Evolutionary conservation across 2,888 invertebrate genomes (phyloP).

Genomic region (Lochmaea capreae): DNA sequence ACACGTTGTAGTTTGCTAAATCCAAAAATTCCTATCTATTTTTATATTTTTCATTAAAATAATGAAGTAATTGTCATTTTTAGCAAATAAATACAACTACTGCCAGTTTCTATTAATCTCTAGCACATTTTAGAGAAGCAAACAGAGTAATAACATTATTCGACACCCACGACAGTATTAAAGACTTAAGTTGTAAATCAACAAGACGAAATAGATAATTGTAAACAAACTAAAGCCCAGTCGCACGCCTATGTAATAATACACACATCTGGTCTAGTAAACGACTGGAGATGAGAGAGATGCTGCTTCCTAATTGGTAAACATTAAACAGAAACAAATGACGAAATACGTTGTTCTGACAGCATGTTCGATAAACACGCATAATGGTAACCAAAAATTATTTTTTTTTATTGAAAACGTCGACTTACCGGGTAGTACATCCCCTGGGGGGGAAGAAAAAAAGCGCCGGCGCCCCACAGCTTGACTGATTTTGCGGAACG

Average conservation of each 20-base stretch:
- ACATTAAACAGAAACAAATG: slow-evolving; percentile 42
- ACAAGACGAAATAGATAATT: background rate
- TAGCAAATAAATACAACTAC: too few relatives aligned
- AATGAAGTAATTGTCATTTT: too few relatives aligned
- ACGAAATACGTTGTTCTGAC: slow-evolving; percentile 32
- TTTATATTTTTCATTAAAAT: too few relatives aligned
- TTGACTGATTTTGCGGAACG: slow-evolving; percentile 77
- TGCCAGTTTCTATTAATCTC: too few relatives aligned
- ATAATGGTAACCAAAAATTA: background rate
- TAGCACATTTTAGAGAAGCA: too few relatives aligned
- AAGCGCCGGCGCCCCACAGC: slow-evolving; percentile 97
- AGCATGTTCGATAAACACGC: slow-evolving; percentile 30
- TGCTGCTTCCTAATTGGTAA: slow-evolving; percentile 35
- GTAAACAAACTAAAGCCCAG: slow-evolving; percentile 10
- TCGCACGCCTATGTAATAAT: slow-evolving; percentile 17
- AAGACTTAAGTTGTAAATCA: background rate
- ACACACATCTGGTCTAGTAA: slow-evolving; percentile 33
- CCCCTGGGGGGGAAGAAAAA: slow-evolving; percentile 96
- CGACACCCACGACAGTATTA: background rate
- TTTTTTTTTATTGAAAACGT: slow-evolving; percentile 16
- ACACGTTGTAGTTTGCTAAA: too few relatives aligned
- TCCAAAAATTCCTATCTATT: too few relatives aligned
- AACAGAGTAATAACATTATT: too few relatives aligned
- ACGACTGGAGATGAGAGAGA: slow-evolving; percentile 27
- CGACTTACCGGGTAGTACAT: slow-evolving; percentile 95